Evolutionary conservation across 2,888 invertebrate species (phyloP), one percentile per base, ranked within the genome.

Genomic region (Oxyteleia sp.): DNA sequence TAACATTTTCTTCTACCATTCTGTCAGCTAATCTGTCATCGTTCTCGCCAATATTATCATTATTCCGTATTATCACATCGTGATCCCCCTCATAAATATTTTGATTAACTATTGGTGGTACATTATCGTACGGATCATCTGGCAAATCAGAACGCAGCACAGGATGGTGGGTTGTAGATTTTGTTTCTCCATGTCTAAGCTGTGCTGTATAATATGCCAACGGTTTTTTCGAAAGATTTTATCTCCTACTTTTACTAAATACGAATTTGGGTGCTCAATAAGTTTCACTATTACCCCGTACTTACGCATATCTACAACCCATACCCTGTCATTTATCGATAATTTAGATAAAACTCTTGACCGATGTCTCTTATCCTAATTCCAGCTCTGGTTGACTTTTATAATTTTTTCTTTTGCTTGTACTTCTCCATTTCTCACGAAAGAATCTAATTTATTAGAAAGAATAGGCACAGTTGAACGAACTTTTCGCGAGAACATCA

Each of bases 341-440:
- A 32, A 8, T 5, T 71, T 71, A 1, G 79, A 68, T 23, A 88
- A 69, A n/a, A 84, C 72, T 15, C 45, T 66, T 8, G 71, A 68
- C 8, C 84, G 63, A 53, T 88, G 86, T 13, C 84, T 76, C n/a
- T 51, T 57, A 71, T 87, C 80, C 45, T 71, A 87, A 32, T 82
- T 64, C 23, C 16, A n/a, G 47, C 82, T 85, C 41, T 85, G 84
- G 4, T 38, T 57, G 13, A 66, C 45, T 47, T 66, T 81, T 10
- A 63, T 55, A 8, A n/a, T 8, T 13, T 71, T 66, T 53, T 86
- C 85, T 61, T 79, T 85, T 11, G 35, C 1, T 18, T 13, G 16
- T 0, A 86, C 26, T 1, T 15, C 4, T 0, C 55, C n/a, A 15
- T 82, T 51, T 8, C 80, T 35, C 0, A 8, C 43, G 5, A 68